Percentiles rank a stretch among this genome's conserved stretches.
Conservation (phyloP, 2,888 invertebrate species). For the Torymus tubicola region DNA sequence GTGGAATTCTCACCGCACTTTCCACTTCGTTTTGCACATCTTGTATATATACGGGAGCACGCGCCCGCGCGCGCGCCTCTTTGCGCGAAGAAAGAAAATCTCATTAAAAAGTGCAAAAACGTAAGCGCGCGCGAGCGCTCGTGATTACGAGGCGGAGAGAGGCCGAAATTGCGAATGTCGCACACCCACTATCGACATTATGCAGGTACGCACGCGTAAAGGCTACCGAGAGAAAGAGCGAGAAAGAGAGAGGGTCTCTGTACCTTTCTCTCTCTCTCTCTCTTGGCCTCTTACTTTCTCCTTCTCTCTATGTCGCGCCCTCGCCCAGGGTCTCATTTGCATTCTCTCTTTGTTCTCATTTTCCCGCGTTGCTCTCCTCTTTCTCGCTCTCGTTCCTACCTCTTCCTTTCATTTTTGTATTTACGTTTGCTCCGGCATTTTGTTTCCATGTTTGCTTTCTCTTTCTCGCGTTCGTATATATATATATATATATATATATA, state of each 20-base stretch:
- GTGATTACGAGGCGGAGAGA: conserved; percentile 51
- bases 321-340: conserved; percentile 33
- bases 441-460: neutral
- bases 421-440: conserved; percentile 29
- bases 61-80: neutral
- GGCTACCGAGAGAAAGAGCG: conserved; percentile 13
- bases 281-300: conserved; percentile 5
- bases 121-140: conserved; percentile 5
- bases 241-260: no score
- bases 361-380: neutral
- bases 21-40: conserved; percentile 42
- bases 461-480: neutral
- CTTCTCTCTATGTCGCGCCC: conserved; percentile 15
- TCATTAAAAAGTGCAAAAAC: conserved; percentile 54
- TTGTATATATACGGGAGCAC: no score
- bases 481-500: no score
- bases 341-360: conserved; percentile 42
- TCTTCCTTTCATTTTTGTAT: conserved; percentile 41
- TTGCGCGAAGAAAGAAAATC: conserved; percentile 48
- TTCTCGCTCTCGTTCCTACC: neutral
- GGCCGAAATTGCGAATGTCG: conserved; percentile 51
- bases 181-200: conserved; percentile 42
- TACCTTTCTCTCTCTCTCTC: conserved; percentile 22
- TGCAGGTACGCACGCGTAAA: conserved; percentile 34
- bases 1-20: conserved; percentile 26